phyloP scores from a whole-genome alignment of 2,113 vertebrate genomes.

The Corythornis cristatus region DNA sequence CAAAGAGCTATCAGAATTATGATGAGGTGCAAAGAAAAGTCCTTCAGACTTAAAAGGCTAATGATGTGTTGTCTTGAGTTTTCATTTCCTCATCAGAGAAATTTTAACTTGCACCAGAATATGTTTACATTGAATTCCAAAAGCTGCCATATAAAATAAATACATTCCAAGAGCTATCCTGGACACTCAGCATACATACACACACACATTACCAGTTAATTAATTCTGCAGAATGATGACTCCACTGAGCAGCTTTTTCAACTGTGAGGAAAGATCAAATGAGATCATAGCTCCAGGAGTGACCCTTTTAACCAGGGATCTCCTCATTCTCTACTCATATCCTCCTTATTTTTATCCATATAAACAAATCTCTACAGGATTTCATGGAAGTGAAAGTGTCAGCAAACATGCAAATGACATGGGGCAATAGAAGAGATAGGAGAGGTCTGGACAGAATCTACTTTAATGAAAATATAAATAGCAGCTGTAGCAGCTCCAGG shows the following conservation, averaged over 20 bases:
- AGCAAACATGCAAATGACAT: not conserved
- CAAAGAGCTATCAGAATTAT: conserved; percentile 5
- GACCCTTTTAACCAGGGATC: not conserved
- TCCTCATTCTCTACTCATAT: not conserved
- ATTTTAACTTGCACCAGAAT: conserved; percentile 43
- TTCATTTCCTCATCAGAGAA: not conserved
- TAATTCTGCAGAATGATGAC: conserved; percentile 9
- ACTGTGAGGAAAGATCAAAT: conserved; percentile 8
- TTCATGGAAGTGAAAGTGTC: not conserved
- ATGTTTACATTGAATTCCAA: conserved; percentile 51
- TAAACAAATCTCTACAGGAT: not conserved
- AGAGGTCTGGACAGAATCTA: not conserved
- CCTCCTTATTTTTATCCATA: not conserved
- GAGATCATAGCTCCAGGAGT: not conserved
- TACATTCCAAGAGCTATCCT: conserved; percentile 22
- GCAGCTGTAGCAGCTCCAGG: conserved; percentile 14
- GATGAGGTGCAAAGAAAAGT: conserved; percentile 38
- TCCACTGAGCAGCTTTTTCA: conserved; percentile 1
- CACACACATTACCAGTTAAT: conserved; percentile 1
- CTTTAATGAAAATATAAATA: conserved; percentile 23
- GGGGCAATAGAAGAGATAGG: not conserved
- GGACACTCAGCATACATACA: conserved; percentile 13
- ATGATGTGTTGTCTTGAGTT: not conserved
- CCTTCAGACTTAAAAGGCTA: conserved; percentile 40
- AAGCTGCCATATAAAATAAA: conserved; percentile 56